These are phyloP conservation scores for Selene dorsalis DNA, from an alignment of 2,797 vertebrate genomes.

Conservation along the genomic window DNA sequence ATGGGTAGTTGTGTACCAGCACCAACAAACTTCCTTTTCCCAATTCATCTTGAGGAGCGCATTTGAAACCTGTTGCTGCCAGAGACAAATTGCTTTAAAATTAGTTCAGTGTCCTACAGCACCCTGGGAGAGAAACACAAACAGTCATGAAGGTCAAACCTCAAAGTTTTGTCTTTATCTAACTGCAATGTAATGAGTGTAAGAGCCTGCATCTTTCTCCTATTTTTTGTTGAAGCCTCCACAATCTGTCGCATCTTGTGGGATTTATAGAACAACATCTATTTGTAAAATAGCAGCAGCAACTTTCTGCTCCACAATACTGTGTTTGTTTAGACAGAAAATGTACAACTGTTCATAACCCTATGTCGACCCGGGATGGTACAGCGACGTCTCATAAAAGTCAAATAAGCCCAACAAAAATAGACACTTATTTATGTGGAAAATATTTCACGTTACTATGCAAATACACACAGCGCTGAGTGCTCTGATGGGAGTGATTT, in stretches of 20 bases:
- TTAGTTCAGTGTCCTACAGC: not conserved
- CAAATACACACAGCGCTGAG: not conserved
- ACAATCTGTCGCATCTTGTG: not conserved
- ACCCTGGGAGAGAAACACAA: not conserved
- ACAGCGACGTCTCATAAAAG: not conserved
- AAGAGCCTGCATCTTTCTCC: not conserved
- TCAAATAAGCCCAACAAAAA: not conserved
- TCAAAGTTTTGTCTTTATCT: not conserved
- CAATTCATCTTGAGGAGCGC: not conserved
- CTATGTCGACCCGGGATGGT: not conserved
- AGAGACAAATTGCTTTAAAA: not conserved
- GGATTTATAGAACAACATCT: not conserved
- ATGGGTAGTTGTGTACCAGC: not conserved
- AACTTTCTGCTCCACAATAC: not conserved
- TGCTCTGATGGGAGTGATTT: not conserved
- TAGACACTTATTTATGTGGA: not conserved
- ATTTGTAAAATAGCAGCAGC: not conserved
- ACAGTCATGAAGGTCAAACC: not conserved
- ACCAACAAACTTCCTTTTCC: not conserved
- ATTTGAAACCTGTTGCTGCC: not conserved
- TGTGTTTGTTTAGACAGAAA: not conserved
- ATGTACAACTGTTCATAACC: not conserved
- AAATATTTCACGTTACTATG: not conserved
- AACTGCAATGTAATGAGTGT: not conserved
- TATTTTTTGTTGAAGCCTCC: not conserved